Conservation (phyloP, 2,113 vertebrate genomes). For the Hippocampus barbouri region DNA sequence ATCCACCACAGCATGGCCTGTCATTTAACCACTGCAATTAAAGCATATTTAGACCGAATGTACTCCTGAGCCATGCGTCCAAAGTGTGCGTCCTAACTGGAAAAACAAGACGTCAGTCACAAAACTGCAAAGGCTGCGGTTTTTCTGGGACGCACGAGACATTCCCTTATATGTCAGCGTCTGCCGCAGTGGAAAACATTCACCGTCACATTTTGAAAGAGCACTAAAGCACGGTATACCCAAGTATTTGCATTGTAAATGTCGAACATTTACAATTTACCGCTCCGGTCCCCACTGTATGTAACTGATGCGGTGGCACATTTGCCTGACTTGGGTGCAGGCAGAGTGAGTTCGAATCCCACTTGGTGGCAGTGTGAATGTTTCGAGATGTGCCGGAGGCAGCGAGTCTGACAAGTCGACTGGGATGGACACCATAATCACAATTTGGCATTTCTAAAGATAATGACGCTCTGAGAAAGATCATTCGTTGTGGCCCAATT, state of each 20-base stretch:
- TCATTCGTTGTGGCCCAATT: not conserved
- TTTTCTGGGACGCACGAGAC: not conserved
- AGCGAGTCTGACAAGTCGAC: not conserved
- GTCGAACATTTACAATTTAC: no score
- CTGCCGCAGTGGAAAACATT: conserved; percentile 13
- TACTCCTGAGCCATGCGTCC: not conserved
- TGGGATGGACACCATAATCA: not conserved
- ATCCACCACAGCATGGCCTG: not conserved
- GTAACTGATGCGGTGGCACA: no score
- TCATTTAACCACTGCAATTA: not conserved
- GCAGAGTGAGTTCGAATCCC: no score
- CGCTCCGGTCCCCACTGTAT: no score
- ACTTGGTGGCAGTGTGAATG: no score
- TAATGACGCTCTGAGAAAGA: not conserved
- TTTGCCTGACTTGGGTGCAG: no score
- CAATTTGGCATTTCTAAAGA: not conserved
- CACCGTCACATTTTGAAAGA: not conserved
- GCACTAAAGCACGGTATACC: no score
- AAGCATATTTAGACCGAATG: not conserved
- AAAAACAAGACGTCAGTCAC: not conserved
- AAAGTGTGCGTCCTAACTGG: not conserved
- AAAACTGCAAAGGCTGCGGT: not conserved
- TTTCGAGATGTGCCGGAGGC: no score
- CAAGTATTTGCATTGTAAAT: no score
- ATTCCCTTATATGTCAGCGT: conserved; percentile 16